A percentile compares a stretch with the other conserved stretches of the same genome.
phyloP scores from a whole-genome alignment of 2,888 invertebrate genomes.

The Melanophora roralis region DNA sequence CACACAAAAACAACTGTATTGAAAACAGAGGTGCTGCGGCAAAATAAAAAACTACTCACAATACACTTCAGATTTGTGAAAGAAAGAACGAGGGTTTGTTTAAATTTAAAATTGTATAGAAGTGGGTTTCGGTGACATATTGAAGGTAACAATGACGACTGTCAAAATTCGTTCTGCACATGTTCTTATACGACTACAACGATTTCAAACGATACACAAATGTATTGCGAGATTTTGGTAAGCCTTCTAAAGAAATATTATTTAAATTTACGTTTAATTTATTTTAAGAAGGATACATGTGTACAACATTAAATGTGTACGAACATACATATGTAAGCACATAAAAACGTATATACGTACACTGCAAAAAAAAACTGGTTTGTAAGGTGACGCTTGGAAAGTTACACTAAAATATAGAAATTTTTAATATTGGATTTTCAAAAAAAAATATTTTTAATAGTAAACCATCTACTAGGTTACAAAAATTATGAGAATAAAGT shows the following conservation, averaged over 20 bases:
- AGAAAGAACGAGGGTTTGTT: not conserved
- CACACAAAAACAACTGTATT: not conserved
- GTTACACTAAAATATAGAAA: not conserved
- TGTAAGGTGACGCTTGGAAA: too few relatives aligned
- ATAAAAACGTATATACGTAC: not conserved
- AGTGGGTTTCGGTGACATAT: not conserved
- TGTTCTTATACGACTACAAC: constrained; percentile 1
- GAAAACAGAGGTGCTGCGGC: not conserved
- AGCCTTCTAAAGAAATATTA: not conserved
- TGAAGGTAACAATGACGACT: constrained; percentile 2
- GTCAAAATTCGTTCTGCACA: not conserved
- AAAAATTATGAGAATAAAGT: too few relatives aligned
- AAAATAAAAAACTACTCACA: not conserved
- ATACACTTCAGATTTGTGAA: not conserved
- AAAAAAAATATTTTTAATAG: too few relatives aligned
- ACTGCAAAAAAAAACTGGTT: too few relatives aligned
- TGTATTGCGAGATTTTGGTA: not conserved
- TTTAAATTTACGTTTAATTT: not conserved
- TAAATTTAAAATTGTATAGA: too few relatives aligned
- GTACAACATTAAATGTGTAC: not conserved
- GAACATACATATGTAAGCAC: not conserved
- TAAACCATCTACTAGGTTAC: too few relatives aligned
- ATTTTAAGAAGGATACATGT: not conserved
- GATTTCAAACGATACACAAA: not conserved
- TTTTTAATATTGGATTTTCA: not conserved